Evolutionary conservation across 2,797 vertebrate genomes (phyloP).

Genomic region (Columba guinea): DNA sequence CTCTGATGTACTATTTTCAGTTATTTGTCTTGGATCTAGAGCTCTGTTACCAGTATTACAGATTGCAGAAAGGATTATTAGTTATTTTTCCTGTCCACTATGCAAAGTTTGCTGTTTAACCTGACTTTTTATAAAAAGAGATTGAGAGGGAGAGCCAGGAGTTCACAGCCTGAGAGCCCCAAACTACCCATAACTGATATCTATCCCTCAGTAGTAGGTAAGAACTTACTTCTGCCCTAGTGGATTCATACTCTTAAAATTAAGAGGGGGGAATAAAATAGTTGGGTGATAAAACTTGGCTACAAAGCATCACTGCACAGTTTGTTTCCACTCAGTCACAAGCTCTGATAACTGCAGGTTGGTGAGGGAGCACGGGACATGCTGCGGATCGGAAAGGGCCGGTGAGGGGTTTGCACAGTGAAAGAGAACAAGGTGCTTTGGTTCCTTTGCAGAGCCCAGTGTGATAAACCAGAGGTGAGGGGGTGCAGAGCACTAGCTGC

Average conservation of each 20-base stretch:
- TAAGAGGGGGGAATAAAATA: not conserved
- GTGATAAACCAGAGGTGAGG: not conserved
- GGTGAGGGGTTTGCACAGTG: not conserved
- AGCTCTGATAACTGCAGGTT: not conserved
- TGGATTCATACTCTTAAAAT: not conserved
- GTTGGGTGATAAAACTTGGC: not conserved
- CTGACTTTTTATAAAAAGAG: not conserved
- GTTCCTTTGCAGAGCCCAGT: not conserved
- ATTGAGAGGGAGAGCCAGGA: not conserved
- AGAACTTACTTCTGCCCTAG: not conserved
- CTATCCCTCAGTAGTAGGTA: not conserved
- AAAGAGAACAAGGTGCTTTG: not conserved
- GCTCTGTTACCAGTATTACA: not conserved
- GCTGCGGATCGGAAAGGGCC: not conserved
- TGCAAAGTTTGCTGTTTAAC: not conserved
- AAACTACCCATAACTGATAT: too few species aligned
- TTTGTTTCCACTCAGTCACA: not conserved
- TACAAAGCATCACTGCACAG: not conserved
- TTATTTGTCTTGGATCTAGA: not conserved
- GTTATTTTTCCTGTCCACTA: not conserved
- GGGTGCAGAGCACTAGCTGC: not conserved
- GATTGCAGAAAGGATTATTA: not conserved
- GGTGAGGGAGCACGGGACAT: accelerated
- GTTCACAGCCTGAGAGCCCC: not conserved
- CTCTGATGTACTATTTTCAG: not conserved